Evolutionary conservation across 2,888 invertebrate genomes (phyloP).

Genomic region (Eupithecia vulgata): DNA sequence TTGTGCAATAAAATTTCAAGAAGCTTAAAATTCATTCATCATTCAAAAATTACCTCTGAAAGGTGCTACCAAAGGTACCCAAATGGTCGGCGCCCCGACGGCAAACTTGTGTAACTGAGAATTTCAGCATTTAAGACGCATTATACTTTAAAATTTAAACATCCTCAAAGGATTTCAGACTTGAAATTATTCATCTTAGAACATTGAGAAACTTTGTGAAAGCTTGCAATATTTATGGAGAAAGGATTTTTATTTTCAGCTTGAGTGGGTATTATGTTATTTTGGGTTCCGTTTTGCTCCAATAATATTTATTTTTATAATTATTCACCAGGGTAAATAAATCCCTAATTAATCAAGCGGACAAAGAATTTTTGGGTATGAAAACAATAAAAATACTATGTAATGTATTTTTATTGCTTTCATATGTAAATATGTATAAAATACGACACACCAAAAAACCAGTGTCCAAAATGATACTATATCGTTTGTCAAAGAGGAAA

Average conservation of each 20-base stretch:
- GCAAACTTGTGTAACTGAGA: conserved; percentile 37
- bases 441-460: not conserved
- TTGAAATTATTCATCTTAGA: conserved; percentile 45
- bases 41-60: conserved; percentile 31
- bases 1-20: conserved; percentile 22
- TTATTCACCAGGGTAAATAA: not conserved
- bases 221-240: conserved; percentile 33
- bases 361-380: not conserved
- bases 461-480: not conserved
- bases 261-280: conserved; percentile 32
- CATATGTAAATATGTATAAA: too few species aligned
- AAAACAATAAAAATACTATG: not conserved
- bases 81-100: conserved; percentile 24
- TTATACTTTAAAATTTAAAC: conserved; percentile 45
- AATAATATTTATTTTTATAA: not conserved
- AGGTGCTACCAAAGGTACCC: conserved; percentile 18
- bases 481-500: not conserved
- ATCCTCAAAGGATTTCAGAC: conserved; percentile 39
- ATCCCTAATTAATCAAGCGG: not conserved
- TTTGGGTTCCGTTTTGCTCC: conserved; percentile 12
- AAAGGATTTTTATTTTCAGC: conserved; percentile 32
- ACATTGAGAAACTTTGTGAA: conserved; percentile 39
- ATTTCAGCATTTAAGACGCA: conserved; percentile 35
- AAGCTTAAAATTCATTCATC: conserved; percentile 28
- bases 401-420: too few species aligned